A percentile compares a stretch with the other conserved stretches of the same genome.
These are phyloP conservation scores for Xenentodon cancila DNA, from an alignment of 2,797 vertebrate genomes.

Conservation along the genomic window DNA sequence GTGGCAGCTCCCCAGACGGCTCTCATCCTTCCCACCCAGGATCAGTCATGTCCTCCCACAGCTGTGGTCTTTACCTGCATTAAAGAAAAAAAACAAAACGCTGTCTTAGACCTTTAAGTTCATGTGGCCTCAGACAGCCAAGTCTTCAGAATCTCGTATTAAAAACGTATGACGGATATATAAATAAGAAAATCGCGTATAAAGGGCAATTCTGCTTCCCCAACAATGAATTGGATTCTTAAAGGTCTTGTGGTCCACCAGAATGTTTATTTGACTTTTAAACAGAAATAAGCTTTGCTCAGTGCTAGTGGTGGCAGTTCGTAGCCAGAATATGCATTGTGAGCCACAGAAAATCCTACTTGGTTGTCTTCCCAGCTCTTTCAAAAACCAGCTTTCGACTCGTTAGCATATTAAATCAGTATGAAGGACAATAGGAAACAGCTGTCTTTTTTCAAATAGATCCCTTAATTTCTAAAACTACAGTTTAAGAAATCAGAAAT, in stretches of 20 bases:
- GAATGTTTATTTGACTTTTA: conserved; percentile 62
- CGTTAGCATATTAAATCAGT: conserved; percentile 29
- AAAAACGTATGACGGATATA: background rate
- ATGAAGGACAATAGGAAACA: conserved; percentile 25
- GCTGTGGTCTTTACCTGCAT: conserved; percentile 26
- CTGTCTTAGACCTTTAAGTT: background rate
- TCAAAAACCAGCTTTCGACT: conserved; percentile 14
- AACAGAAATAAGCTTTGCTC: conserved; percentile 41
- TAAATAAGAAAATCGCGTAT: background rate
- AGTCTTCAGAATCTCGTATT: background rate
- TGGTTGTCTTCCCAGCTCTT: conserved; percentile 34
- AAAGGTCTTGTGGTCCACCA: conserved; percentile 37
- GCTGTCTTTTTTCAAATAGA: conserved; percentile 5
- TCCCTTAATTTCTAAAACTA: background rate
- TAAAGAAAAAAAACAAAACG: conserved; percentile 15
- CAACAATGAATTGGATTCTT: conserved; percentile 8
- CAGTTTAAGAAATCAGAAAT: background rate
- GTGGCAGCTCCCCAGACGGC: conserved; percentile 43
- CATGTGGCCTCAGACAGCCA: background rate
- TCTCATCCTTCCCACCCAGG: conserved; percentile 43
- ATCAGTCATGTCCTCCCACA: conserved; percentile 30
- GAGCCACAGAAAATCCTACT: conserved; percentile 35
- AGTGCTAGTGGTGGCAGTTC: conserved; percentile 35
- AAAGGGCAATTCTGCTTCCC: conserved; percentile 15
- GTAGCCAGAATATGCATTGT: conserved; percentile 33